Evolutionary conservation across 1,140 invertebrate species (phyloP).

Genomic region (Liolophura sinensis): DNA sequence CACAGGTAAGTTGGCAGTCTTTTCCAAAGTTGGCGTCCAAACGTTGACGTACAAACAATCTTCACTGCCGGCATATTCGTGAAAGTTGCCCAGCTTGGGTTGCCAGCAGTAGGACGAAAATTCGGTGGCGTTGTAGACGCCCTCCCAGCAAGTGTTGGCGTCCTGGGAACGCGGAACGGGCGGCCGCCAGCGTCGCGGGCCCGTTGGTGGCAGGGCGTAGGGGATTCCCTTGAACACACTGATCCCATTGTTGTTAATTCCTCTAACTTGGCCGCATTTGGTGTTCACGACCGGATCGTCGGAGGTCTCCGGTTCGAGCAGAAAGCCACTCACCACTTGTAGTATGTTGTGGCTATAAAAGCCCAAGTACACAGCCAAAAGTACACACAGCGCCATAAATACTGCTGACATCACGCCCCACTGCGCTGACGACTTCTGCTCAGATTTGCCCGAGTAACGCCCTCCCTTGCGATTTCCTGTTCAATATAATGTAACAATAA

Average conservation of each 20-base stretch:
- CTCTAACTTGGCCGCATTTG: conserved; percentile 77
- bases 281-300: too few relatives aligned
- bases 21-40: conserved; percentile 22
- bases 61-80: too few relatives aligned
- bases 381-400: too few relatives aligned
- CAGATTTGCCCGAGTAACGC: too few relatives aligned
- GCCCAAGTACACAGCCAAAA: too few relatives aligned
- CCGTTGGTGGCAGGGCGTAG: conserved; percentile 76
- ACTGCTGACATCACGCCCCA: too few relatives aligned
- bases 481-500: too few relatives aligned
- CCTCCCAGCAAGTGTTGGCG: conserved; percentile 30
- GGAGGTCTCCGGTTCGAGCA: too few relatives aligned
- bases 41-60: conserved; percentile 27
- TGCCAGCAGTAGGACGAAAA: conserved; percentile 30
- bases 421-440: too few relatives aligned
- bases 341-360: too few relatives aligned
- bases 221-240: conserved; percentile 84
- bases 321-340: too few relatives aligned
- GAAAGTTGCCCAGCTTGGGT: conserved; percentile 4
- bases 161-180: conserved; percentile 54
- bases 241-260: conserved; percentile 74
- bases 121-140: conserved; percentile 15
- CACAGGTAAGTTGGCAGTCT: conserved; percentile 2
- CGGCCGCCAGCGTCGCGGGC: conserved; percentile 69
- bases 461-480: too few relatives aligned